Evolutionary conservation across 1,140 invertebrate species (phyloP).

Genomic region (Sarcophaga bullata): DNA sequence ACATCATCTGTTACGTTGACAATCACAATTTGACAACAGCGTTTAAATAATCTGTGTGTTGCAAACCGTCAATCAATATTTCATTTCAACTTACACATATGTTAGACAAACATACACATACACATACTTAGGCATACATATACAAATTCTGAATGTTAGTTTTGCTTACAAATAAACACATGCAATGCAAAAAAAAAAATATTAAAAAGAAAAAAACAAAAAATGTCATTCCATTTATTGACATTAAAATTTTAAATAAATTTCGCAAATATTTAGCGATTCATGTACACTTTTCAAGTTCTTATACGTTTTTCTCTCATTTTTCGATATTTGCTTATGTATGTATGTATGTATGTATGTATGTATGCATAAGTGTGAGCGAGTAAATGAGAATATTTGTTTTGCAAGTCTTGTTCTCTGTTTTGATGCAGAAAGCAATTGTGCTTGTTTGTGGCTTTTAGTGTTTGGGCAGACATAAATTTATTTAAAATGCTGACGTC

Average conservation of each 20-base stretch:
- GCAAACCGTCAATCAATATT: constrained; percentile 22
- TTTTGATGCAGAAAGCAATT: background rate
- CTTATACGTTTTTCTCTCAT: background rate
- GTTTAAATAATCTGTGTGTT: constrained; percentile 31
- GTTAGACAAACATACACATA: background rate
- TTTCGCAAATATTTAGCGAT: no score
- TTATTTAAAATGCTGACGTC: constrained; percentile 40
- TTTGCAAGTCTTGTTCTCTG: no score
- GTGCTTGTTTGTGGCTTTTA: background rate
- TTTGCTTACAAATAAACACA: no score
- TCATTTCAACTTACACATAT: constrained; percentile 23
- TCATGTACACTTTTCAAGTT: no score
- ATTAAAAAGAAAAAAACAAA: no score
- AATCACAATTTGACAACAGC: constrained; percentile 28
- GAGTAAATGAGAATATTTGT: no score
- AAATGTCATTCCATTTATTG: no score
- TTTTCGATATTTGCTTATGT: background rate
- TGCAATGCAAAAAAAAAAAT: no score
- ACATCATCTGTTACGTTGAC: background rate
- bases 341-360: background rate
- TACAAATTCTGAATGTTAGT: no score
- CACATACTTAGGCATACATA: background rate
- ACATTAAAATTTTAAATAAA: no score
- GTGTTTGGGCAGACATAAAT: constrained; percentile 15
- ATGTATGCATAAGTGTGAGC: background rate